These are phyloP conservation scores for Allygus modestus DNA, from an alignment of 2,888 invertebrate genomes.

Conservation along the genomic window DNA sequence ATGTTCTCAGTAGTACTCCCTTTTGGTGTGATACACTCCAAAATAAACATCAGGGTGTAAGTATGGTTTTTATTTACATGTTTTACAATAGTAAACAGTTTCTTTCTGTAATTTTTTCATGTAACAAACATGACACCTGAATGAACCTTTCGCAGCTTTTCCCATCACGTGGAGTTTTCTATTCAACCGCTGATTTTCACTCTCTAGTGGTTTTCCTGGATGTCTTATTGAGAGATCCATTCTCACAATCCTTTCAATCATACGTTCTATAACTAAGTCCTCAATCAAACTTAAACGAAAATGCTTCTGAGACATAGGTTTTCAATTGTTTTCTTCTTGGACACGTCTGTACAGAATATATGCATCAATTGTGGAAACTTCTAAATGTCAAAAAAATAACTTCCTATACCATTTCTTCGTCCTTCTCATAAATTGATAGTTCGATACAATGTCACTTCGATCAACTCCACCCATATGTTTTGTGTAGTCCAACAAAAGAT, in stretches of 20 bases:
- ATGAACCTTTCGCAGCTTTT: background rate
- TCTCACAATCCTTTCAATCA: too few species aligned
- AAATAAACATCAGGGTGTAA: background rate
- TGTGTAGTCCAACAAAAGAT: conserved; percentile 22
- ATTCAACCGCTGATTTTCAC: background rate
- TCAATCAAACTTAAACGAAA: too few species aligned
- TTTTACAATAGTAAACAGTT: background rate
- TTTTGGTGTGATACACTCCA: background rate
- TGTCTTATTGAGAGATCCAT: too few species aligned
- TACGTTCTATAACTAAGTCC: too few species aligned
- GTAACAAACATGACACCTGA: background rate
- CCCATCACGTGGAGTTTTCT: background rate
- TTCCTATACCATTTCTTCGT: conserved; percentile 35
- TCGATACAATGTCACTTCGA: conserved; percentile 3
- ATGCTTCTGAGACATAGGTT: too few species aligned
- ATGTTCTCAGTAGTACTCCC: background rate
- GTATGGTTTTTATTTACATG: background rate
- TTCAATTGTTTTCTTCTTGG: background rate
- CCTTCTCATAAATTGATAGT: conserved; percentile 20
- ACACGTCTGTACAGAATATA: conserved; percentile 15
- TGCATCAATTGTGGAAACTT: background rate
- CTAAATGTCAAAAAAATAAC: conserved; percentile 1
- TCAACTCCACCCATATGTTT: conserved; percentile 52
- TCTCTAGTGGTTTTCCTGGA: background rate
- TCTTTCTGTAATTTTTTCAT: background rate